These are phyloP conservation scores for Protobothrops flavoviridis DNA, from an alignment of 2,113 vertebrate genomes.

Conservation along the genomic window DNA sequence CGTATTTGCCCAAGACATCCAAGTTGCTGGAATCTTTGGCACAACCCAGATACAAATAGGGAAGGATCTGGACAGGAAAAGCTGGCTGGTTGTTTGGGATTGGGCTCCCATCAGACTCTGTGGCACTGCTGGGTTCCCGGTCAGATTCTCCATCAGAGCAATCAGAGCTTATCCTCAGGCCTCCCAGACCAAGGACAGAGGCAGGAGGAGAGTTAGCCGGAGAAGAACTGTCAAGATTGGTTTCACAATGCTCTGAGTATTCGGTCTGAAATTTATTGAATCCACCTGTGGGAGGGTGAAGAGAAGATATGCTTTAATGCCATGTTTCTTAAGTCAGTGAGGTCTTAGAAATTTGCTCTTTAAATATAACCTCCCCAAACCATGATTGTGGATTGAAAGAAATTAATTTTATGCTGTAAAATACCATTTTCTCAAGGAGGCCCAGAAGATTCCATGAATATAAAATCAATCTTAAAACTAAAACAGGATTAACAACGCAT, in stretches of 20 bases:
- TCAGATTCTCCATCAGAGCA: conserved; percentile 95
- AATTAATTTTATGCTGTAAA: background rate
- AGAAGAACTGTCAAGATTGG: conserved; percentile 88
- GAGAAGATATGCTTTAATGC: conserved; percentile 28
- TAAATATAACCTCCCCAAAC: background rate
- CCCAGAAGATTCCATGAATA: background rate
- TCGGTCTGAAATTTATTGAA: conserved; percentile 97
- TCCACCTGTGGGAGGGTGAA: conserved; percentile 77
- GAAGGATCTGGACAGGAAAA: conserved; percentile 96
- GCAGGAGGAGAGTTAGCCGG: conserved; percentile 90
- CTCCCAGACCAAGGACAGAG: conserved; percentile 89
- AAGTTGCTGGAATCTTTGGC: conserved; percentile 98
- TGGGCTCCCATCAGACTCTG: conserved; percentile 93
- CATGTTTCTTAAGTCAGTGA: background rate
- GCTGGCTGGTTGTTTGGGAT: conserved; percentile 91
- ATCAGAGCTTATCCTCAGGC: conserved; percentile 93
- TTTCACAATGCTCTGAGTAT: conserved; percentile 95
- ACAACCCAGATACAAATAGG: conserved; percentile 97
- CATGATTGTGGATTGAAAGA: background rate
- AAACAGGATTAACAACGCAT: background rate
- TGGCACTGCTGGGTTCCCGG: conserved; percentile 94
- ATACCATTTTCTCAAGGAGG: background rate
- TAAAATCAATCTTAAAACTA: background rate
- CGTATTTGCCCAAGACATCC: conserved; percentile 93
- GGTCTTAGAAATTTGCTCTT: background rate